Evolutionary conservation across 2,888 invertebrate genomes (phyloP).

Genomic region (Apodemia hepburni): DNA sequence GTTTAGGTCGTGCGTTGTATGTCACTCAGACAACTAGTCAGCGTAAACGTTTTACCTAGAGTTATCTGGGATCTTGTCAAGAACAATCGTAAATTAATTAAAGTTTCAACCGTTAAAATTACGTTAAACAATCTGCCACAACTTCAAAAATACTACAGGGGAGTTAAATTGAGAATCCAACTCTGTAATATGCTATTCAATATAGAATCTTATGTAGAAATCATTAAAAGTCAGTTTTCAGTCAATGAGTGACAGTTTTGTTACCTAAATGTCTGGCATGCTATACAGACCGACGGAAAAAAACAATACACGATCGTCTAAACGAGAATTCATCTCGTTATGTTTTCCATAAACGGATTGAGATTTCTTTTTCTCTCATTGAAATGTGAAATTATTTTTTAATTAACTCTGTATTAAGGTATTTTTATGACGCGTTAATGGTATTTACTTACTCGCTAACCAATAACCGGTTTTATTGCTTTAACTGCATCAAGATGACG

Average conservation of each 20-base stretch:
- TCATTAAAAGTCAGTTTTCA: constrained; percentile 5
- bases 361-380: constrained; percentile 43
- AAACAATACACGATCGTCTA: constrained; percentile 48
- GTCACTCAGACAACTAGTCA: no score
- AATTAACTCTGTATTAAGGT: constrained; percentile 37
- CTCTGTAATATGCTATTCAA: constrained; percentile 36
- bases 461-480: constrained; percentile 22
- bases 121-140: constrained; percentile 41
- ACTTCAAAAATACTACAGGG: constrained; percentile 39
- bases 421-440: constrained; percentile 32
- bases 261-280: constrained; percentile 33
- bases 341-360: constrained; percentile 52
- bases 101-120: constrained; percentile 42
- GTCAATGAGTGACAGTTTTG: constrained; percentile 17
- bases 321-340: constrained; percentile 56
- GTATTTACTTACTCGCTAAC: constrained; percentile 23
- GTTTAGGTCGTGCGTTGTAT: no score
- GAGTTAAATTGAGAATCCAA: background rate
- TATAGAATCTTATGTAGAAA: background rate
- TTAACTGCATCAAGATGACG: background rate
- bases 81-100: constrained; percentile 48
- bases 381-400: constrained; percentile 48
- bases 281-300: constrained; percentile 36
- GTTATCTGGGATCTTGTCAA: constrained; percentile 45
- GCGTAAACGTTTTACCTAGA: constrained; percentile 39